Evolutionary conservation across 2,888 invertebrate species (phyloP).

Genomic region (Hanleya hanleyi): DNA sequence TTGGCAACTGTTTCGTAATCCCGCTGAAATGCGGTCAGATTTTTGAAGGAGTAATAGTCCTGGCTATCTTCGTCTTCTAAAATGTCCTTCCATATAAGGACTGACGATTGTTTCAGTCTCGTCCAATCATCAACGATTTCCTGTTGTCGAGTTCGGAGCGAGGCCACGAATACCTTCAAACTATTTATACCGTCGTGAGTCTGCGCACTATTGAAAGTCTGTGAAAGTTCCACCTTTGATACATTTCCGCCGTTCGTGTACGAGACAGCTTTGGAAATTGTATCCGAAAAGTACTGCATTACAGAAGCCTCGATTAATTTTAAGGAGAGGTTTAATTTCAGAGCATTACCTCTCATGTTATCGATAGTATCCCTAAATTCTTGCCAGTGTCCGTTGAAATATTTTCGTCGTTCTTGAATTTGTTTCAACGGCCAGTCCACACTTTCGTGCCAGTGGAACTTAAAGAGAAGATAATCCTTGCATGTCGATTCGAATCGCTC

Average conservation of each 20-base stretch:
- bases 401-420: slow-evolving; percentile 32
- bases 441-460: slow-evolving; percentile 31
- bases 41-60: slow-evolving; percentile 47
- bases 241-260: slow-evolving; percentile 28
- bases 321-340: slow-evolving; percentile 27
- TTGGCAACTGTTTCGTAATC: slow-evolving; percentile 33
- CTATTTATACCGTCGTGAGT: slow-evolving; percentile 36
- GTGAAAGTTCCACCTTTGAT: background rate
- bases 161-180: slow-evolving; percentile 48
- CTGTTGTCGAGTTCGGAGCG: slow-evolving; percentile 52
- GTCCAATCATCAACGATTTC: slow-evolving; percentile 50
- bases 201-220: background rate
- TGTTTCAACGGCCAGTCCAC: slow-evolving; percentile 48
- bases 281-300: slow-evolving; percentile 26
- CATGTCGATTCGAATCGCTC: too few relatives aligned
- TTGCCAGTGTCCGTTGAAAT: slow-evolving; percentile 25
- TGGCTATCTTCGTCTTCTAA: slow-evolving; percentile 49
- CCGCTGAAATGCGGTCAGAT: slow-evolving; percentile 38
- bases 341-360: slow-evolving; percentile 34
- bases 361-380: slow-evolving; percentile 17
- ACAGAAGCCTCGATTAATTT: slow-evolving; percentile 29
- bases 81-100: slow-evolving; percentile 47
- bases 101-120: slow-evolving; percentile 28
- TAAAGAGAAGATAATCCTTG: background rate
- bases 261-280: slow-evolving; percentile 24